Evolutionary conservation across 2,797 vertebrate genomes (phyloP).

Genomic region (Notolepis coatsorum): DNA sequence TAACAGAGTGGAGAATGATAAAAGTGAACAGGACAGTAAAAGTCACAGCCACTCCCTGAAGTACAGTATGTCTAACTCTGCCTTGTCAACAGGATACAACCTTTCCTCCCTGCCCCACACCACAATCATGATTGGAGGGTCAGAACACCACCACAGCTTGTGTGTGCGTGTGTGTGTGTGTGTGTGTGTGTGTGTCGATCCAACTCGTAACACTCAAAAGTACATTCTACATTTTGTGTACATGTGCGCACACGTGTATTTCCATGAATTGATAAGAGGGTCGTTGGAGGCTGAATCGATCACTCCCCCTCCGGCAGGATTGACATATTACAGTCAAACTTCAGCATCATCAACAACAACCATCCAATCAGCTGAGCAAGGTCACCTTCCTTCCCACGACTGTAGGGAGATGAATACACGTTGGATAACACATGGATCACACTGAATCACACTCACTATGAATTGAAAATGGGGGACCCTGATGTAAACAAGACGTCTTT

Average conservation of each 20-base stretch:
- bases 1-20: too few species aligned
- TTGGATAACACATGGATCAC: neutral
- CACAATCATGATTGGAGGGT: conserved; percentile 10
- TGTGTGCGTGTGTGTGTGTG: conserved; percentile 2
- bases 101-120: conserved; percentile 41
- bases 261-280: neutral
- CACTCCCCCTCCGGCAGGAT: conserved; percentile 62
- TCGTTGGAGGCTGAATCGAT: conserved; percentile 36
- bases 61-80: conserved; percentile 39
- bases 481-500: too few species aligned
- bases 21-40: conserved; percentile 4
- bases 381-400: too few species aligned
- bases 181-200: neutral
- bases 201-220: neutral
- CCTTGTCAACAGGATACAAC: conserved; percentile 71
- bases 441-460: conserved; percentile 31
- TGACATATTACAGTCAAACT: conserved; percentile 41
- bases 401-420: too few species aligned
- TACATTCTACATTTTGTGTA: neutral
- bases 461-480: too few species aligned
- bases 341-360: conserved; percentile 3
- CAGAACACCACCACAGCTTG: neutral
- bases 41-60: conserved; percentile 44
- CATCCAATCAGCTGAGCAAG: conserved; percentile 28
- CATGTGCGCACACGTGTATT: conserved; percentile 12